Conservation (phyloP, 2,888 invertebrate genomes). For the Latheticus oryzae region DNA sequence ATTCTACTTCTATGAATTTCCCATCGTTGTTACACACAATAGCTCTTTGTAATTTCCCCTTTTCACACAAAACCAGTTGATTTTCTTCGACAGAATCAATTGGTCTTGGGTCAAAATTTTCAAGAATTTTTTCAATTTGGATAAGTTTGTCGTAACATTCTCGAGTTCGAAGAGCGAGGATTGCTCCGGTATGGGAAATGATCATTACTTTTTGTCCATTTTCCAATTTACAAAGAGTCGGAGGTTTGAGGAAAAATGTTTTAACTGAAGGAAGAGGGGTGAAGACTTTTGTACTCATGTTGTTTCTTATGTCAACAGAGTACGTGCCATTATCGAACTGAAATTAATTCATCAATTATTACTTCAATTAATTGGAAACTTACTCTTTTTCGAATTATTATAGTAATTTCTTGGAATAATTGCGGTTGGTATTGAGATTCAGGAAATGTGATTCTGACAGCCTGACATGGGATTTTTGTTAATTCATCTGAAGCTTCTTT, state of each 20-base stretch:
- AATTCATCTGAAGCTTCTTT: slow-evolving; percentile 46
- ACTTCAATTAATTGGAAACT: slow-evolving; percentile 33
- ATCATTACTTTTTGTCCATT: slow-evolving; percentile 50
- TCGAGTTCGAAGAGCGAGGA: slow-evolving; percentile 52
- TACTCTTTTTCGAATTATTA: slow-evolving; percentile 23
- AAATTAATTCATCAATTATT: slow-evolving; percentile 37
- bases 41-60: slow-evolving; percentile 50
- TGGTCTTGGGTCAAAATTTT: background rate
- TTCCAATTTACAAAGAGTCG: slow-evolving; percentile 36
- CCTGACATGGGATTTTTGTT: slow-evolving; percentile 47
- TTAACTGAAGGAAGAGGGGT: slow-evolving; percentile 2
- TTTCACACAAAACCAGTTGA: slow-evolving; percentile 53
- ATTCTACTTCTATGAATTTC: slow-evolving; percentile 48
- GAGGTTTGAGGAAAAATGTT: slow-evolving; percentile 15
- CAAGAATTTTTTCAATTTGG: slow-evolving; percentile 42
- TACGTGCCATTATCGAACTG: slow-evolving; percentile 51
- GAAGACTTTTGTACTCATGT: background rate
- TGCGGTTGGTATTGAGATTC: slow-evolving; percentile 39
- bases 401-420: slow-evolving; percentile 5
- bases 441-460: slow-evolving; percentile 43
- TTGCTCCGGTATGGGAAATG: slow-evolving; percentile 42
- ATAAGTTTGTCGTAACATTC: slow-evolving; percentile 47
- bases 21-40: slow-evolving; percentile 47
- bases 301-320: slow-evolving; percentile 29
- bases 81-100: slow-evolving; percentile 49